phyloP scores from a whole-genome alignment of 2,888 invertebrate species.

The Thelaira solivaga region DNA sequence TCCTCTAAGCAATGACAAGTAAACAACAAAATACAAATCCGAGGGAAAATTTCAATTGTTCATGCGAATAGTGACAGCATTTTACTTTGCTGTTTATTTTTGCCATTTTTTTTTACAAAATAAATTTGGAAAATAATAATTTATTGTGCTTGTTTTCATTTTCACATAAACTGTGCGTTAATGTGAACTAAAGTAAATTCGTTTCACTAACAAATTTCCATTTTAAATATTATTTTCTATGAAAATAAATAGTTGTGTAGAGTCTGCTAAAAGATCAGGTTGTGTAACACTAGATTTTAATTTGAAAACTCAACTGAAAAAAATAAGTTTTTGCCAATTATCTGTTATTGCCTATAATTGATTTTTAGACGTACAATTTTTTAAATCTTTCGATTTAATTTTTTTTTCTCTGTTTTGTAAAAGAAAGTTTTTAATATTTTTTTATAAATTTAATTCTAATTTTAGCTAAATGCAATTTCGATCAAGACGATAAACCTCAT shows the following conservation, averaged over 20 bases:
- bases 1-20: background rate
- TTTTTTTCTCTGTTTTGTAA: background rate
- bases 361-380: too few relatives aligned
- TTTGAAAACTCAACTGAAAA: background rate
- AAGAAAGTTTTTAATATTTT: background rate
- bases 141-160: too few relatives aligned
- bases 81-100: slow-evolving; percentile 2
- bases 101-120: slow-evolving; percentile 36
- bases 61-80: slow-evolving; percentile 13
- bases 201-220: background rate
- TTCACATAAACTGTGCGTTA: too few relatives aligned
- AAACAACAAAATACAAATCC: background rate
- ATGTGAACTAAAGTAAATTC: slow-evolving; percentile 19
- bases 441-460: slow-evolving; percentile 42
- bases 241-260: slow-evolving; percentile 50
- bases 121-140: slow-evolving; percentile 17
- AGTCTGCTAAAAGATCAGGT: slow-evolving; percentile 49
- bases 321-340: background rate
- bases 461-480: slow-evolving; percentile 77
- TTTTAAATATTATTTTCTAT: slow-evolving; percentile 26
- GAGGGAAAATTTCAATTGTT: slow-evolving; percentile 22
- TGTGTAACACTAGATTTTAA: slow-evolving; percentile 27
- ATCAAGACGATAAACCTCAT: slow-evolving; percentile 75
- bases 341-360: background rate
- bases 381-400: background rate